Conservation (phyloP, 2,888 invertebrate species). For the Tinea pellionella region DNA sequence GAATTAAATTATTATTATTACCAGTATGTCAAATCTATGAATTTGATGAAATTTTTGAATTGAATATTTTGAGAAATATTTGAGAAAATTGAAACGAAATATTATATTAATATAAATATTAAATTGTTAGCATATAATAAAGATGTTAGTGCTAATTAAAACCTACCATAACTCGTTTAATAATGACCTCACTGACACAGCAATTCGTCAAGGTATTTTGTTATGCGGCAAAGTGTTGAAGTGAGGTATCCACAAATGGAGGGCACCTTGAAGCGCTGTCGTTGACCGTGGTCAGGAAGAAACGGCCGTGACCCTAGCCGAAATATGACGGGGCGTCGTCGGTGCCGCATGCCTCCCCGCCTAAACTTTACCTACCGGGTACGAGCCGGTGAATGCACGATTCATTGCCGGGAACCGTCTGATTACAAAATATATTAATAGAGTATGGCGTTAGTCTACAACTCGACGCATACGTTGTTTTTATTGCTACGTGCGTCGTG, state of each 20-base stretch:
- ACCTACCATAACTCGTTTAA: neutral
- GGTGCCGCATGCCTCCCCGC: neutral
- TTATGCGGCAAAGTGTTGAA: neutral
- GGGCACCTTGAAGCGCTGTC: slow-evolving; percentile 62
- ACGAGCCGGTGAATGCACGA: neutral
- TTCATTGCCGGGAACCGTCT: neutral
- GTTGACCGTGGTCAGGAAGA: slow-evolving; percentile 66
- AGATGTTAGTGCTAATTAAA: neutral
- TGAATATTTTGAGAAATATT: no score
- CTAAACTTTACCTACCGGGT: neutral
- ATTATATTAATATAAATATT: no score
- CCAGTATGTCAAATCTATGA: no score
- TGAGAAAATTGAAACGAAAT: no score
- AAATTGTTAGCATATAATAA: no score
- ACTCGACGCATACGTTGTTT: neutral
- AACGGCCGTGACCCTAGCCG: slow-evolving; percentile 39
- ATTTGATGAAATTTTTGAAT: no score
- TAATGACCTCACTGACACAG: neutral
- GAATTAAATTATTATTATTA: no score
- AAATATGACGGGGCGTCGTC: slow-evolving; percentile 2
- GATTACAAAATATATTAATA: slow-evolving; percentile 6
- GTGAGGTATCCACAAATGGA: slow-evolving; percentile 18
- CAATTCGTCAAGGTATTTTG: neutral
- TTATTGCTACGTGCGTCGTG: neutral
- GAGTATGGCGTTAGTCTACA: neutral